phyloP scores from a whole-genome alignment of 2,113 vertebrate species.

The Pipa parva region DNA sequence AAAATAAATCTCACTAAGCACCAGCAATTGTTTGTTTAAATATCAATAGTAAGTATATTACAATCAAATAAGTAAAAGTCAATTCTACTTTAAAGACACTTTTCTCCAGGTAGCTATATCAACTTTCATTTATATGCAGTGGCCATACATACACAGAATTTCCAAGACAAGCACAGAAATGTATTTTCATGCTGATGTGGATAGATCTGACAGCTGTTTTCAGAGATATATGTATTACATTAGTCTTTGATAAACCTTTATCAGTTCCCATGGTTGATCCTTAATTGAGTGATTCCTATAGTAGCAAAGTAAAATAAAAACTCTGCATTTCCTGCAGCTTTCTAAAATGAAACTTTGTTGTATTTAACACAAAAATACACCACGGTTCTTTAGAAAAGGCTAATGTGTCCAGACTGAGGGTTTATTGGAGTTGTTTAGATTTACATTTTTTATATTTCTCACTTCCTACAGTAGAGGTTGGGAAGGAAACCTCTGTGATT shows the following conservation, averaged over 20 bases:
- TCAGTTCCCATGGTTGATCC: constrained; percentile 8
- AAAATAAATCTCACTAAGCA: constrained; percentile 9
- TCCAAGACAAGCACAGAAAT: constrained; percentile 15
- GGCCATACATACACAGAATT: constrained; percentile 4
- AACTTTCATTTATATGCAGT: constrained; percentile 7
- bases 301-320: background rate
- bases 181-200: constrained; percentile 18
- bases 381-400: too few relatives aligned
- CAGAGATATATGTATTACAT: constrained; percentile 13
- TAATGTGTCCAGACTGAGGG: too few relatives aligned
- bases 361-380: too few relatives aligned
- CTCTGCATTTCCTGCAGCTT: background rate
- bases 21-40: constrained; percentile 4
- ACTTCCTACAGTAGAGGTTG: too few relatives aligned
- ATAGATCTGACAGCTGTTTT: constrained; percentile 21
- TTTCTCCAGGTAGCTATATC: constrained; percentile 1
- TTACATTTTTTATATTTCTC: too few relatives aligned
- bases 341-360: too few relatives aligned
- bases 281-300: background rate
- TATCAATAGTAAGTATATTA: constrained; percentile 16
- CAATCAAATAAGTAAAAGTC: constrained; percentile 9
- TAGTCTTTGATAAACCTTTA: constrained; percentile 20
- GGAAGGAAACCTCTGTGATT: too few relatives aligned
- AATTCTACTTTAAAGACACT: constrained; percentile 23
- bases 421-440: too few relatives aligned